phyloP scores from a whole-genome alignment of 2,797 vertebrate genomes.

The Lophotriccus pileatus region DNA sequence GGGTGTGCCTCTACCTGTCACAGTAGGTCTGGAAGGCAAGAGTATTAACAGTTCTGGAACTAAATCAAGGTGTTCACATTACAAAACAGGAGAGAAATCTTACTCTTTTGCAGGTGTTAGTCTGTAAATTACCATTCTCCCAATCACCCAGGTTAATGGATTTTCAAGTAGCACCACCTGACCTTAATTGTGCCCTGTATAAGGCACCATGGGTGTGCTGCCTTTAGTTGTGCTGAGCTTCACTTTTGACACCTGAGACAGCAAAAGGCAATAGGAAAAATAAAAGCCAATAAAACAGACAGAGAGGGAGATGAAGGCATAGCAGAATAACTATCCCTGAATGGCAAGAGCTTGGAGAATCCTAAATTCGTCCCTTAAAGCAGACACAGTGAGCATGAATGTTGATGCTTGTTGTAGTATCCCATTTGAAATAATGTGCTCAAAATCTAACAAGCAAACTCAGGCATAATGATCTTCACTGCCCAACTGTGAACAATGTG shows the following conservation, averaged over 20 bases:
- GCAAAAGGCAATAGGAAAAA: constrained; percentile 78
- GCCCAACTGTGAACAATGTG: neutral
- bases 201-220: constrained; percentile 81
- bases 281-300: constrained; percentile 67
- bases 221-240: constrained; percentile 80
- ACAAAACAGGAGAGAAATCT: constrained; percentile 39
- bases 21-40: neutral
- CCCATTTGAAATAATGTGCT: neutral
- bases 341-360: neutral
- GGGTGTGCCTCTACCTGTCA: neutral
- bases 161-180: constrained; percentile 79
- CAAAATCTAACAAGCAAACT: neutral
- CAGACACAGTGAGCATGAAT: neutral
- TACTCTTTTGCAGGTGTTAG: constrained; percentile 72
- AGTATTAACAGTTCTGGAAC: neutral
- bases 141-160: constrained; percentile 75
- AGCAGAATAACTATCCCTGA: neutral
- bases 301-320: constrained; percentile 35
- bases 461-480: neutral
- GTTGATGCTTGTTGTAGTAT: neutral
- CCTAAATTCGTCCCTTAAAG: neutral
- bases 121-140: constrained; percentile 68
- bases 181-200: constrained; percentile 89
- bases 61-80: constrained; percentile 9
- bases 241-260: constrained; percentile 85